These are phyloP conservation scores for Chaetodon auriga DNA, from an alignment of 2,113 vertebrate species.

Conservation along the genomic window DNA sequence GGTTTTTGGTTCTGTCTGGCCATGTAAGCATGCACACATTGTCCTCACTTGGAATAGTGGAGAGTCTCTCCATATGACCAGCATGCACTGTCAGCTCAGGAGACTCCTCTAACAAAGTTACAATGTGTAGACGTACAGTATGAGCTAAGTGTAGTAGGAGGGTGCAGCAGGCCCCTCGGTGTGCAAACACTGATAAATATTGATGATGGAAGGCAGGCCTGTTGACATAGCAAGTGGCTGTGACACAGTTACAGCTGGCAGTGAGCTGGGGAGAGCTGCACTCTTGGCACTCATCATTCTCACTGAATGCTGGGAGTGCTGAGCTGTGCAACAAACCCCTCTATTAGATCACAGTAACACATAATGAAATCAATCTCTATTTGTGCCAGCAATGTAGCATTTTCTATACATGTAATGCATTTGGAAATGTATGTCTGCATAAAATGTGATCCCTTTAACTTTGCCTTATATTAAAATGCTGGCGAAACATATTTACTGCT, in stretches of 20 bases:
- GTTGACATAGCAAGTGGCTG: constrained; percentile 68
- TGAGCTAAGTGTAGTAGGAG: constrained; percentile 15
- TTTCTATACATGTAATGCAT: constrained; percentile 18
- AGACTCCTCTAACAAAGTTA: constrained; percentile 50
- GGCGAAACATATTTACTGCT: background rate
- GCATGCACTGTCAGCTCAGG: constrained; percentile 22
- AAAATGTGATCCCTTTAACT: background rate
- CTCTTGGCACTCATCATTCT: constrained; percentile 60
- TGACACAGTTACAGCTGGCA: constrained; percentile 63
- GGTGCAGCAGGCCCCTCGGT: constrained; percentile 36
- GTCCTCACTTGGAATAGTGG: background rate
- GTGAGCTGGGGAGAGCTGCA: constrained; percentile 37
- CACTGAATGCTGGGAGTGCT: constrained; percentile 56
- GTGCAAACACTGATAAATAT: constrained; percentile 70
- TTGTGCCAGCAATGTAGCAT: constrained; percentile 7
- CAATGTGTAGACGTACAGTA: constrained; percentile 30
- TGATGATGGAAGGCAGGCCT: constrained; percentile 63
- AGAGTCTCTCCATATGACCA: constrained; percentile 1
- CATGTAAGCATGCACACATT: too few relatives aligned
- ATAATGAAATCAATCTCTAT: constrained; percentile 54
- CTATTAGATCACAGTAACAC: constrained; percentile 51
- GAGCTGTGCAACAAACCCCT: constrained; percentile 57
- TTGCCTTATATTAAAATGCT: background rate
- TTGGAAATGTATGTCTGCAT: background rate
- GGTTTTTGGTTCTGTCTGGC: background rate